Evolutionary conservation across 2,888 invertebrate species (phyloP).

Genomic region (Brenthis hecate): DNA sequence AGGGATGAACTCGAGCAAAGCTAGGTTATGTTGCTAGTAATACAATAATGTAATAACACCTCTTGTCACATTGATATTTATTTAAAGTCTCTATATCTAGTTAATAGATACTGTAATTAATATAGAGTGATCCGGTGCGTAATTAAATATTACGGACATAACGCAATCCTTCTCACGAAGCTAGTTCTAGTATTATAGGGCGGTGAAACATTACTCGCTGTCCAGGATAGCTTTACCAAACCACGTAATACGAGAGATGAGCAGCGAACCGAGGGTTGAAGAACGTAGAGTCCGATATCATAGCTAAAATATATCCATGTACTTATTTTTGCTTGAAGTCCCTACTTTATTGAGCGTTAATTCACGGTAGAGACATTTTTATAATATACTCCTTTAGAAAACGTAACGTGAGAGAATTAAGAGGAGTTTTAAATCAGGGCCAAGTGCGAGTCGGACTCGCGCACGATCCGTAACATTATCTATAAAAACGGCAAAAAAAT

Average conservation of each 20-base stretch:
- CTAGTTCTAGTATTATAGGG: constrained; percentile 11
- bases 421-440: too few species aligned
- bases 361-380: too few species aligned
- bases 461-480: too few species aligned
- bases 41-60: neutral
- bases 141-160: constrained; percentile 30
- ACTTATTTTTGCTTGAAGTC: too few species aligned
- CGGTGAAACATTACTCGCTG: constrained; percentile 2
- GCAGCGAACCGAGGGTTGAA: constrained; percentile 28
- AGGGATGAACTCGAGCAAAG: too few species aligned
- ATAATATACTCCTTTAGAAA: too few species aligned
- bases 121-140: constrained; percentile 7
- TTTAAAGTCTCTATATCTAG: neutral
- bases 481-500: too few species aligned
- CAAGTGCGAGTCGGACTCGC: too few species aligned
- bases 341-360: too few species aligned
- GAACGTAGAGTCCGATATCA: constrained; percentile 6
- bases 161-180: constrained; percentile 33
- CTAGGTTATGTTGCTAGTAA: too few species aligned
- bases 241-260: constrained; percentile 34
- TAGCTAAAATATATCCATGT: neutral
- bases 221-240: constrained; percentile 23
- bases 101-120: constrained; percentile 2
- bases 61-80: neutral
- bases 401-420: too few species aligned